phyloP scores from a whole-genome alignment of 2,113 vertebrate genomes.

The Eptesicus fuscus region DNA sequence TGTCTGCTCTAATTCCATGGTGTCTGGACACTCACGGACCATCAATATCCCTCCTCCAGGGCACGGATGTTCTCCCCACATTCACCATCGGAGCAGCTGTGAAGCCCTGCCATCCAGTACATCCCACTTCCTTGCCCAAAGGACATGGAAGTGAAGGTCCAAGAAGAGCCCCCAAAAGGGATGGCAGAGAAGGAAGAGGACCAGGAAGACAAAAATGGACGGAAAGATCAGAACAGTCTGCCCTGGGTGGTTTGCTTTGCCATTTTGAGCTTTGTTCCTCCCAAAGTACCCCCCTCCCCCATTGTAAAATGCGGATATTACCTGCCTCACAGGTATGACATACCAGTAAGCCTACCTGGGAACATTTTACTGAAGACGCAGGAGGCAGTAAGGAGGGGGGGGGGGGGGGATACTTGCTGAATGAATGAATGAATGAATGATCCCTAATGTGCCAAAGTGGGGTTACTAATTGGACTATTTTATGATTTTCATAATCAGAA shows the following conservation, averaged over 20 bases:
- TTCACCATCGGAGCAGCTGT: not conserved
- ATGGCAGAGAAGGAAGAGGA: not conserved
- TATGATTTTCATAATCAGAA: not conserved
- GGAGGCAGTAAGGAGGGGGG: fast-evolving
- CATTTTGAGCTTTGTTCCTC: not conserved
- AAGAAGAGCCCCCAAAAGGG: not conserved
- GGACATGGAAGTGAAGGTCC: not conserved
- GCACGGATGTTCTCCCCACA: not conserved
- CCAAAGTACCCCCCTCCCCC: too few species aligned
- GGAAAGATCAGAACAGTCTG: not conserved
- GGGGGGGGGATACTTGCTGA: not conserved
- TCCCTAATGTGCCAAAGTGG: not conserved
- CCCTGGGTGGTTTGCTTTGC: not conserved
- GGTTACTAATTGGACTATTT: not conserved
- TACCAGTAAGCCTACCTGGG: not conserved
- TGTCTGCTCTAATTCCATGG: not conserved
- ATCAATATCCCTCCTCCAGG: not conserved
- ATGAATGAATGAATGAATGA: not conserved
- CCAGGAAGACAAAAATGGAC: fast-evolving
- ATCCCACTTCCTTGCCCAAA: not conserved
- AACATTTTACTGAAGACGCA: not conserved
- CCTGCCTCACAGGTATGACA: not conserved
- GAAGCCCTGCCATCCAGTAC: not conserved
- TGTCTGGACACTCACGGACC: not conserved
- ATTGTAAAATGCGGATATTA: not conserved